A percentile compares a stretch with the other conserved stretches of the same genome.
phyloP scores from a whole-genome alignment of 2,113 vertebrate genomes.

The Donacobius atricapilla region DNA sequence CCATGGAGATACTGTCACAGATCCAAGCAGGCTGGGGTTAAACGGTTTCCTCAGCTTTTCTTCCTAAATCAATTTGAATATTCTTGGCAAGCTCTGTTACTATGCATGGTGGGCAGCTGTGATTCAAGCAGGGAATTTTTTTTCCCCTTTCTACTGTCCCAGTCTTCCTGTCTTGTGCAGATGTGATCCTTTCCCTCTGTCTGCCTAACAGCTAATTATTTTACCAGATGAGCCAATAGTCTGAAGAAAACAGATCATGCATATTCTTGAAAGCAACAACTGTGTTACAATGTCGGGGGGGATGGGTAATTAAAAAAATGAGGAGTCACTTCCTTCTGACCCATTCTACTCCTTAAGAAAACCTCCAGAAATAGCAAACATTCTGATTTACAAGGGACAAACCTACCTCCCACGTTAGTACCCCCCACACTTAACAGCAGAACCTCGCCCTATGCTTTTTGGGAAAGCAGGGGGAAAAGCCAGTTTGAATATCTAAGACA shows the following conservation, averaged over 20 bases:
- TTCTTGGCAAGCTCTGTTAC: constrained; percentile 58
- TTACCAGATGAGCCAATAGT: constrained; percentile 61
- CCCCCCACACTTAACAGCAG: neutral
- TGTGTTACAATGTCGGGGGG: neutral
- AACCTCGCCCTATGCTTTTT: neutral
- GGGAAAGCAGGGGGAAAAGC: neutral
- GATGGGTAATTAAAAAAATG: neutral
- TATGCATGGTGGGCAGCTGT: constrained; percentile 67
- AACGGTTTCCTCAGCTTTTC: constrained; percentile 63
- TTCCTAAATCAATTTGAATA: constrained; percentile 63
- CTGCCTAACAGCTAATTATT: constrained; percentile 71
- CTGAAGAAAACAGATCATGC: constrained; percentile 59
- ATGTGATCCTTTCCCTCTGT: constrained; percentile 60
- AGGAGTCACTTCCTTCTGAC: constrained; percentile 15
- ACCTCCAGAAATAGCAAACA: neutral
- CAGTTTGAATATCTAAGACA: neutral
- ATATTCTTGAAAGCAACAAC: constrained; percentile 62
- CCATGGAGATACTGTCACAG: neutral
- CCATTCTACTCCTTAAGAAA: neutral
- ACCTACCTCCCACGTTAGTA: neutral
- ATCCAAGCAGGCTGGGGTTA: constrained; percentile 61
- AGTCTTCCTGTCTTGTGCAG: constrained; percentile 68
- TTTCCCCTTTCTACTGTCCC: constrained; percentile 33
- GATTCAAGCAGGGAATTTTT: constrained; percentile 45
- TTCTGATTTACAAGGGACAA: neutral